phyloP scores from a whole-genome alignment of 2,888 invertebrate species.

The Adelognathus sp. region DNA sequence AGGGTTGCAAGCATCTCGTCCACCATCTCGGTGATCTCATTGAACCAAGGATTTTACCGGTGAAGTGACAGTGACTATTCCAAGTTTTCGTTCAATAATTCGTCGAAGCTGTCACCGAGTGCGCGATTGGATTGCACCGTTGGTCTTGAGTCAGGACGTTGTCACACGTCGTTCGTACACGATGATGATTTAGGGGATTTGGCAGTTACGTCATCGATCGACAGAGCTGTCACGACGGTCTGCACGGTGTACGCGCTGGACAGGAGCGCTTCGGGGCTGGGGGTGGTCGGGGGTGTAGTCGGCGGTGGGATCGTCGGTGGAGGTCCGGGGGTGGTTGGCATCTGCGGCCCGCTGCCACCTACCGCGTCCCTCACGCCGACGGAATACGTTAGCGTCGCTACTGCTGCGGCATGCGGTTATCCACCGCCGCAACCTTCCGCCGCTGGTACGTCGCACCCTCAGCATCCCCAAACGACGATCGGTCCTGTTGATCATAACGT shows the following conservation, averaged over 20 bases:
- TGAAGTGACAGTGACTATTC: slow-evolving; percentile 26
- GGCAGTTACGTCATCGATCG: slow-evolving; percentile 74
- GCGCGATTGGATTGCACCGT: slow-evolving; percentile 47
- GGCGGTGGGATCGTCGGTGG: slow-evolving; percentile 59
- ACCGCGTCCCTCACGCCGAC: slow-evolving; percentile 80
- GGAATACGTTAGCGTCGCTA: slow-evolving; percentile 82
- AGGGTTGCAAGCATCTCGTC: too few relatives aligned
- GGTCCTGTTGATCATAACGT: slow-evolving; percentile 55
- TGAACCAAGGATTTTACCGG: background rate
- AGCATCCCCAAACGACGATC: slow-evolving; percentile 44
- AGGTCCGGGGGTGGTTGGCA: slow-evolving; percentile 73
- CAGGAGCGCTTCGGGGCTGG: slow-evolving; percentile 79
- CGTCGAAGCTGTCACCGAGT: slow-evolving; percentile 54
- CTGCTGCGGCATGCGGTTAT: slow-evolving; percentile 74
- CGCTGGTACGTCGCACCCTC: slow-evolving; percentile 42
- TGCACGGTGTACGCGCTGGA: slow-evolving; percentile 80
- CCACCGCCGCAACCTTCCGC: slow-evolving; percentile 60
- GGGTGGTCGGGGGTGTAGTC: slow-evolving; percentile 77
- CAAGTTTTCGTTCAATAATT: background rate
- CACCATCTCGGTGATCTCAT: too few relatives aligned
- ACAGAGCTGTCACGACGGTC: slow-evolving; percentile 75
- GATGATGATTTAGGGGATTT: slow-evolving; percentile 77
- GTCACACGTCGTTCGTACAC: background rate
- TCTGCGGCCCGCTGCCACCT: slow-evolving; percentile 73
- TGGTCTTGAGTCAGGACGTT: slow-evolving; percentile 35